Evolutionary conservation across 2,888 invertebrate genomes (phyloP), one percentile per base, ranked within the genome.

Genomic region (Drosophila borborema): DNA sequence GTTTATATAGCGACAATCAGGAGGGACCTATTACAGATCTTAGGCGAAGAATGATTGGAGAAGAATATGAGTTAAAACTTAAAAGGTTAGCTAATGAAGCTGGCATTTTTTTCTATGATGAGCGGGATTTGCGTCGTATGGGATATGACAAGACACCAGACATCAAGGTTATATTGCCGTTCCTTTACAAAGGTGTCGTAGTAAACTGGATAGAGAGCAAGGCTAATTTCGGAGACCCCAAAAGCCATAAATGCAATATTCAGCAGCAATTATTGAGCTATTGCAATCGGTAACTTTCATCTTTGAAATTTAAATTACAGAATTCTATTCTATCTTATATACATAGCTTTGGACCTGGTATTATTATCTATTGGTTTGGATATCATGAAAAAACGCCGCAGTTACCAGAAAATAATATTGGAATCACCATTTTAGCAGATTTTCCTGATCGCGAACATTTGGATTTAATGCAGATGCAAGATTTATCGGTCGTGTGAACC

Each of bases 151-250:
- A 98, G 93, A 99, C 99, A 2, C 99, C 99, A 0, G 99, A 99
- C 92, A 95, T 98, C 53, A 98, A 98, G 93, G 94, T 99, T 60
- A 97, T 97, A 91, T 95, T 98, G 28, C 98, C 98, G 0, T 96
- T 98, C 74, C 96, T 97, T 38, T 95, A 97, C 31, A 96, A 97
- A 92, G 97, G 97, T 2, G 95, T 95, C 86, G 95, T 98, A 34
- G 95, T 99, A 0, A 97, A 98, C 92, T 99, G 99, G 99, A 97
- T 99, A 71, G 99, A 99, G 93, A 98, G 98, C 86, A 99, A 99
- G 94, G 99, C 98, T 0, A 94, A 97, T n/a, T 99, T 99, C 94
- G 98, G 97, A 4, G 97, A 97, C 93, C 94, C 95, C 77, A 95
- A 96, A 82, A 95, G 96, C 64, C 98, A 99, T 93, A 94, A 95